Evolutionary conservation across 2,797 vertebrate genomes (phyloP).

Genomic region (Cuculus canorus): DNA sequence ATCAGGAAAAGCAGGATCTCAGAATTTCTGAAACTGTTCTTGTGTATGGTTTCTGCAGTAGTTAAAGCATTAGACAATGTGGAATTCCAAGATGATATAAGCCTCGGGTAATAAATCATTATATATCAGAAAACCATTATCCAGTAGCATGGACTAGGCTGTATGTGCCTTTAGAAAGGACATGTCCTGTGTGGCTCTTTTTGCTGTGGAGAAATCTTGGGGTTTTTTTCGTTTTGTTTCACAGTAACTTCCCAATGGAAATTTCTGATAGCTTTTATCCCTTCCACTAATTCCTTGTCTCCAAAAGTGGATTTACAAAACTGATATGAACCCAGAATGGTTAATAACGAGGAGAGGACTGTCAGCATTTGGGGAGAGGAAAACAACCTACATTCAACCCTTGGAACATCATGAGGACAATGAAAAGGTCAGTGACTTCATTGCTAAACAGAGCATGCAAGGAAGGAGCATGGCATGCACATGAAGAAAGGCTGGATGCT

Average conservation of each 20-base stretch:
- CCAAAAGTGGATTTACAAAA: neutral
- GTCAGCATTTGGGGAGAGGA: neutral
- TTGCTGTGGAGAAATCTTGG: neutral
- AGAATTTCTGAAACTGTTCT: neutral
- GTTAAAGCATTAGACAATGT: neutral
- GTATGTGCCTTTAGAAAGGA: neutral
- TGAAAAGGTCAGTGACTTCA: constrained; percentile 44
- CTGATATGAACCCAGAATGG: neutral
- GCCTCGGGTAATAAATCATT: neutral
- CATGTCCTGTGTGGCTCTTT: neutral
- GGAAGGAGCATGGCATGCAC: neutral
- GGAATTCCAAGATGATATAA: neutral
- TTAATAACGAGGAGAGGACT: neutral
- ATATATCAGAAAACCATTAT: neutral
- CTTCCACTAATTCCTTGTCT: neutral
- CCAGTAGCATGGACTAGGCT: neutral
- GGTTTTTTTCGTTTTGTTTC: neutral
- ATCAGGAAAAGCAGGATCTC: neutral
- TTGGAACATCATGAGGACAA: constrained; percentile 17
- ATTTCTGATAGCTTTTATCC: neutral
- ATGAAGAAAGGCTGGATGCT: neutral
- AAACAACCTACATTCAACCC: neutral
- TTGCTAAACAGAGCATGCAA: constrained; percentile 46
- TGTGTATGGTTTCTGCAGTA: neutral
- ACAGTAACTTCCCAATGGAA: neutral